Evolutionary conservation across 2,888 invertebrate species (phyloP), one percentile per base, ranked within the genome.

Genomic region (Cantharis rufa): DNA sequence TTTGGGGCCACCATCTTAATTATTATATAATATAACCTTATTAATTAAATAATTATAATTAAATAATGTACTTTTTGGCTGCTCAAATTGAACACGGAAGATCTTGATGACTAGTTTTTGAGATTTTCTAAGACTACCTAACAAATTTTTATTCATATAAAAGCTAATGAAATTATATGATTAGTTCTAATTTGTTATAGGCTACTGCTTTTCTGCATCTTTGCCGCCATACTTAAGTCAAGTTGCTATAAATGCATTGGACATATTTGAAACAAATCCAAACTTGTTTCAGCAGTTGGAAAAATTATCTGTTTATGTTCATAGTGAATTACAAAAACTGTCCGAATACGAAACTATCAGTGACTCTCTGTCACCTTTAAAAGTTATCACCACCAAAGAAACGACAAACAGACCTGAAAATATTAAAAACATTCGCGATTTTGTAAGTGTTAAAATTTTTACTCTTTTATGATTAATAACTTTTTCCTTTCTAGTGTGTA

Each of bases 141-240:
- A 24, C 21, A 5, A 24, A 7, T 24, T 24, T 24, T 21, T n/a
- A n/a, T n/a, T n/a, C n/a, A n/a, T n/a, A n/a, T n/a, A n/a, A n/a
- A n/a, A n/a, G n/a, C n/a, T n/a, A n/a, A 21, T 21, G 21, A 21
- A 24, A 24, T 9, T 24, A 9, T 24, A 24, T 24, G 9, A 24
- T 24, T 21, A 21, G n/a, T 10, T 68, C 9, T 15, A 18, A 62
- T 70, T 78, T 79, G 7, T 70, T 90, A 3, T 11, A 77, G 95
- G 95, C 0, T 99, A 99, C 87, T 98, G 98, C 88, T 99, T 98
- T 89, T 98, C 98, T 2, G 99, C 98, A 0, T 98, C 98, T 0
- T 88, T 96, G 66, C 98, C 99, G 0, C 98, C 99, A 0, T 92
- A 98, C 87, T 88, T 98, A 83, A 94, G 98, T 1, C 92, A 95